phyloP scores from a whole-genome alignment of 2,113 vertebrate genomes.

The Collichthys lucidus region DNA sequence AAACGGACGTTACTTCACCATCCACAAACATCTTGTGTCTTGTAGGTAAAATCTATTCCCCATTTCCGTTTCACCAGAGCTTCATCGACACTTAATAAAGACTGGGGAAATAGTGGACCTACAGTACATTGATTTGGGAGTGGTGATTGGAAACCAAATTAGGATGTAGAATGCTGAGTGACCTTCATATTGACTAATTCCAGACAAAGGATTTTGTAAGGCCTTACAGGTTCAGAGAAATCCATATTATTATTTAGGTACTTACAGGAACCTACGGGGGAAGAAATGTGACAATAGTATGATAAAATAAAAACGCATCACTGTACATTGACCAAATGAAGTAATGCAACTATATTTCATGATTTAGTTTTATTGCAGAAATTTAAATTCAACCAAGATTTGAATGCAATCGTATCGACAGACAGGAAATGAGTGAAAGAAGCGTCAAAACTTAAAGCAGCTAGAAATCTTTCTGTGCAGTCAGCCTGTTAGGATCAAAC shows the following conservation, averaged over 20 bases:
- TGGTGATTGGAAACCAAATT: conserved; percentile 66
- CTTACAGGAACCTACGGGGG: neutral
- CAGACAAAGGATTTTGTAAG: conserved; percentile 33
- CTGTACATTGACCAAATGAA: neutral
- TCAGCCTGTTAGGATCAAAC: conserved; percentile 59
- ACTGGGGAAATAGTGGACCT: conserved; percentile 19
- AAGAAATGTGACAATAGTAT: neutral
- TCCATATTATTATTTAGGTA: conserved; percentile 31
- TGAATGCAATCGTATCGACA: neutral
- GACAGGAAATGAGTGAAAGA: conserved; percentile 1
- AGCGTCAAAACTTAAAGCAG: conserved; percentile 7
- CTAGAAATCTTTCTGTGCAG: conserved; percentile 39
- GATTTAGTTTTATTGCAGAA: neutral
- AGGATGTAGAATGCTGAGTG: conserved; percentile 51
- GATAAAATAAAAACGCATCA: neutral
- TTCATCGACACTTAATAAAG: conserved; percentile 30
- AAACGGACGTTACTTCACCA: conserved; percentile 22
- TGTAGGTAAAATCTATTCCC: conserved; percentile 44
- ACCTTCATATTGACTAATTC: conserved; percentile 62
- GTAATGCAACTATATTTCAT: too few relatives aligned
- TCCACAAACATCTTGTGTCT: conserved; percentile 21
- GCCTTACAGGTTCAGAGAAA: neutral
- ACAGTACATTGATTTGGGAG: conserved; percentile 43
- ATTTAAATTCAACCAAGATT: neutral
- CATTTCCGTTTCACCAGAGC: conserved; percentile 33